Base-by-base conservation (phyloP, 2,113 vertebrate genomes). In the Phainopepla nitens region DNA sequence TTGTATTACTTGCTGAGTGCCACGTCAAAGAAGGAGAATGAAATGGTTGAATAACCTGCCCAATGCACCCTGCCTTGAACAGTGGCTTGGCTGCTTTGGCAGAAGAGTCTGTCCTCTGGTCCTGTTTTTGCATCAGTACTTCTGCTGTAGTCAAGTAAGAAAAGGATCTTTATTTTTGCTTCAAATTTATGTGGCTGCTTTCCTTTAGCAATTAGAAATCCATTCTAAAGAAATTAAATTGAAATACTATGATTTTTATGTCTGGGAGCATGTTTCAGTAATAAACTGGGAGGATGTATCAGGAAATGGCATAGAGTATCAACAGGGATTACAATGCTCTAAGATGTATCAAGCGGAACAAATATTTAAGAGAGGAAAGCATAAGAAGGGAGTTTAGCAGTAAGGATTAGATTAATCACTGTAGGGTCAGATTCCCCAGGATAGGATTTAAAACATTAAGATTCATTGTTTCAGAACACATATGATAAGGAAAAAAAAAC, bases 361-460 rank as follows among this genome's bases (percentile, higher is more conserved):
- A 91, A 64, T 56, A 82, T 51, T 49, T 83, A 71, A 90, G 65
- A 76, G 45, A 75, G 47, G 14, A 41, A 36, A 22, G n/a, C 44
- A 39, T 18, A 66, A 61, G 50, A 81, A 76, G 50, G 61, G 20
- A 73, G 41, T 75, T 75, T 50, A 83, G 64, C 56, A 58, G 45
- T 27, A 88, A 77, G 23, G 51, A 81, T 87, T 87, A 88, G 42
- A 83, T 89, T 79, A 81, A 89, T 68, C 68, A 56, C 39, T 64
- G 27, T 79, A 39, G 19, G 72, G 91, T 87, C 79, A 23, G 33
- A 83, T 94, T 95, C 82, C 79, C 66, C 77, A 53, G 79, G 68
- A 79, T 23, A 94, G 33, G 73, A 91, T 90, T 95, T 96, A 92
- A 96, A 82, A 75, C 69, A 87, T 80, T 90, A 89, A 81, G 69